A percentile compares a stretch with the other conserved stretches of the same genome.
Conservation (phyloP, 2,888 invertebrate genomes). For the Mimas tiliae region DNA sequence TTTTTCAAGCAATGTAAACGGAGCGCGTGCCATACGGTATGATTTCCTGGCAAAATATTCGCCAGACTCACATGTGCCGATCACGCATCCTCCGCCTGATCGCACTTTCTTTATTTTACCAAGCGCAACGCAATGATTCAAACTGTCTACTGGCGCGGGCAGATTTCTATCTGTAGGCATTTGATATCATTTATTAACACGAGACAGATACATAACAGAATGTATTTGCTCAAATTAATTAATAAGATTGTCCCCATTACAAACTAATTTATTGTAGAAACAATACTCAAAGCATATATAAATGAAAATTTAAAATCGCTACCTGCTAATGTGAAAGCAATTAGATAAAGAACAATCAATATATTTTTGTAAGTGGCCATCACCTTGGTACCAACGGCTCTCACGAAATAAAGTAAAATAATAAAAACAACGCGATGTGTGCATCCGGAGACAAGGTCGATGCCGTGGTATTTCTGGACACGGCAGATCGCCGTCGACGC, state of each 20-base stretch:
- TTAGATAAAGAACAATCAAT: neutral
- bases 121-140: conserved; percentile 53
- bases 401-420: conserved; percentile 70
- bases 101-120: conserved; percentile 61
- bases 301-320: neutral
- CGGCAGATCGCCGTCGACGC: conserved; percentile 57
- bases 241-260: neutral
- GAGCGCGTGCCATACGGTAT: conserved; percentile 69
- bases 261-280: neutral
- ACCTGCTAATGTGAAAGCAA: neutral
- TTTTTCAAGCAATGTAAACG: conserved; percentile 79
- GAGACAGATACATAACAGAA: neutral
- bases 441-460: conserved; percentile 79
- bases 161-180: conserved; percentile 20
- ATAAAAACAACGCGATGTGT: conserved; percentile 75
- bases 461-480: conserved; percentile 78
- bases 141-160: conserved; percentile 36
- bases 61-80: conserved; percentile 58
- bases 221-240: neutral
- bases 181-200: conserved; percentile 35
- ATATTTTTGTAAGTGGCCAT: conserved; percentile 50
- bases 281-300: too few species aligned
- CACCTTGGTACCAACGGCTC: conserved; percentile 71
- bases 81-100: conserved; percentile 64
- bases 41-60: conserved; percentile 78